Base-by-base conservation (phyloP, 2,888 invertebrate genomes). In the Tribolium freemani region DNA sequence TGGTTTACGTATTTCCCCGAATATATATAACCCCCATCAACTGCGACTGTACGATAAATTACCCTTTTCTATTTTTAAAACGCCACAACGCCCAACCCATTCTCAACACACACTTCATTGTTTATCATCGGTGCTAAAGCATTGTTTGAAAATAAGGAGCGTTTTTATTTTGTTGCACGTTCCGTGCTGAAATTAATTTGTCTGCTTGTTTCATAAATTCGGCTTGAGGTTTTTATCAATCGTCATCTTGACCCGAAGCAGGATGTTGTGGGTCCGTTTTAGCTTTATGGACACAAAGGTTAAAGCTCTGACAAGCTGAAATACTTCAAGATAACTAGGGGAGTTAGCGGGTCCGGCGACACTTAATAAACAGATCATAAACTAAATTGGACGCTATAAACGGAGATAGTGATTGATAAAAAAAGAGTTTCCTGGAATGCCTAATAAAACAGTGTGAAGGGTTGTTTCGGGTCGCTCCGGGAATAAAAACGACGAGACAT, bases 21-120 rank as follows among this genome's bases (percentile, higher is more conserved):
- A 69, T 63, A 72, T 68, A 69, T 69, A 66, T 63, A 72, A 72
- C 72, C 53, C 26, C 61, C 67, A 70, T 73, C 73, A 73, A 66
- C 58, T 58, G 64, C 58, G 73, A 66, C 69, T 58, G 56, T 11
- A 48, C 72, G 72, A 72, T 73, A 73, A 73, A 73, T 73, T 67
- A 67, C 73, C 69, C 48, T 56, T 73, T 70, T 69, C 73, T 73
- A 73, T 73, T 73, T 72, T 73, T 69, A 72, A 72, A 72, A 50
- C 69, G 58, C 48, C 57, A 53, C 63, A 66, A 44, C 71, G 66
- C 71, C 57, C 57, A 46, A 13, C 54, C 64, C 72, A 46, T 31
- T 63, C 57, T 56, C 50, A 38, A 26, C 60, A 66, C 66, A 56
- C 71, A 71, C 70, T 57, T 61, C 60, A 72, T 72, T 72, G 72